A percentile compares a stretch with the other conserved stretches of the same genome.
Evolutionary conservation across 2,888 invertebrate species (phyloP).

Genomic region (Campaea margaritaria): DNA sequence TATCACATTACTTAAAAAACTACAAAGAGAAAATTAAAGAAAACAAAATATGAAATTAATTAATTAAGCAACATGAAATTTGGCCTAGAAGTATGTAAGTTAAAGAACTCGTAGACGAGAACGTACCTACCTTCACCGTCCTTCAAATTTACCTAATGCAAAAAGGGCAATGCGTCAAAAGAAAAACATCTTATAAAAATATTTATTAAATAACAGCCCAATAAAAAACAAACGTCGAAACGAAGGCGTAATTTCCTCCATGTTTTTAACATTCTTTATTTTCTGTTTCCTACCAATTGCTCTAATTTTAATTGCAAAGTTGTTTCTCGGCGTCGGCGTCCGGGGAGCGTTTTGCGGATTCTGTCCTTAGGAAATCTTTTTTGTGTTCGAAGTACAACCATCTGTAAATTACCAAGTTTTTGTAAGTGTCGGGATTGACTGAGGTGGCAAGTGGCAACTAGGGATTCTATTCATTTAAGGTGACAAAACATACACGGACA

Average conservation of each 20-base stretch:
- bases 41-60: too few relatives aligned
- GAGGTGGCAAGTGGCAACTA: too few relatives aligned
- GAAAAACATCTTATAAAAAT: conserved; percentile 1
- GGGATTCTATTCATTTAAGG: too few relatives aligned
- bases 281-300: conserved; percentile 18
- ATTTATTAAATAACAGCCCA: conserved; percentile 10
- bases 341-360: conserved; percentile 16
- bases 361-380: conserved; percentile 51
- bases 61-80: too few relatives aligned
- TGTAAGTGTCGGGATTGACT: not conserved
- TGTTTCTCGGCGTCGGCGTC: conserved; percentile 37
- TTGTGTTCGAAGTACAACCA: conserved; percentile 70
- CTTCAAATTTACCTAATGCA: too few relatives aligned
- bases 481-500: too few relatives aligned
- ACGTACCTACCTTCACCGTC: too few relatives aligned
- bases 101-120: too few relatives aligned
- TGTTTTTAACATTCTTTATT: conserved; percentile 12
- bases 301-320: conserved; percentile 28
- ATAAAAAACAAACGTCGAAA: conserved; percentile 13
- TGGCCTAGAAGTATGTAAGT: too few relatives aligned
- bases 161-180: not conserved
- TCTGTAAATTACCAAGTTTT: conserved; percentile 51
- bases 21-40: too few relatives aligned
- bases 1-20: too few relatives aligned
- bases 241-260: conserved; percentile 9